Conservation (phyloP, 2,113 vertebrate genomes). For the Engraulis encrasicolus region DNA sequence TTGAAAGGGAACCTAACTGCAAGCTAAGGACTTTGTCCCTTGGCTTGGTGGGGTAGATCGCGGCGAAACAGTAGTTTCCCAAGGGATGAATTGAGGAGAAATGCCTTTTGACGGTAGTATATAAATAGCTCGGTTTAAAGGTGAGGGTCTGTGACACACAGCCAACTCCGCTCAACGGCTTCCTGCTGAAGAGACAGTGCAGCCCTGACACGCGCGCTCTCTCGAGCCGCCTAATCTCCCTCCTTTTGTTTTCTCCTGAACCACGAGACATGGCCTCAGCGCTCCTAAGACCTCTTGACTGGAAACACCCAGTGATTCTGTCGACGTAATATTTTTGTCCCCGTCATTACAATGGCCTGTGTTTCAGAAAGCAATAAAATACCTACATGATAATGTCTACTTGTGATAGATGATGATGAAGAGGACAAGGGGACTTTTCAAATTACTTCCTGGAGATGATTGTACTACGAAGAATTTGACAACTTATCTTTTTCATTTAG, state of each 20-base stretch:
- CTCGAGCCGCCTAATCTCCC: constrained; percentile 56
- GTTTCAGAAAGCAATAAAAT: constrained; percentile 60
- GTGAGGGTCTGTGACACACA: constrained; percentile 57
- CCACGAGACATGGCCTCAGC: constrained; percentile 54
- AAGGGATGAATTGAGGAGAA: constrained; percentile 10
- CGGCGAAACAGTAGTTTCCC: constrained; percentile 4
- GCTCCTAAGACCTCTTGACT: constrained; percentile 58
- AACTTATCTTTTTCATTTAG: constrained; percentile 61
- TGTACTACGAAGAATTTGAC: constrained; percentile 49
- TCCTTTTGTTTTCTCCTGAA: constrained; percentile 66
- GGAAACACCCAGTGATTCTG: constrained; percentile 68
- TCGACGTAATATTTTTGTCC: constrained; percentile 73
- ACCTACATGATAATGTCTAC: constrained; percentile 54
- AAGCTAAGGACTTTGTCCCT: neutral
- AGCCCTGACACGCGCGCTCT: constrained; percentile 63
- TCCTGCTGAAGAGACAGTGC: constrained; percentile 53
- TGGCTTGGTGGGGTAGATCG: neutral
- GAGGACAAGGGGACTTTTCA: constrained; percentile 45
- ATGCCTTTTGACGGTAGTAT: constrained; percentile 39
- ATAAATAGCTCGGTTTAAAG: constrained; percentile 66
- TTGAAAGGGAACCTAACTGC: neutral
- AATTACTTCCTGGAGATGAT: constrained; percentile 43
- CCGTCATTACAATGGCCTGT: constrained; percentile 72
- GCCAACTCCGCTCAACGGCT: constrained; percentile 37
- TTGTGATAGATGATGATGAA: constrained; percentile 48